Evolutionary conservation across 1,140 invertebrate species (phyloP).

Genomic region (Ctenoplectra terminalis): DNA sequence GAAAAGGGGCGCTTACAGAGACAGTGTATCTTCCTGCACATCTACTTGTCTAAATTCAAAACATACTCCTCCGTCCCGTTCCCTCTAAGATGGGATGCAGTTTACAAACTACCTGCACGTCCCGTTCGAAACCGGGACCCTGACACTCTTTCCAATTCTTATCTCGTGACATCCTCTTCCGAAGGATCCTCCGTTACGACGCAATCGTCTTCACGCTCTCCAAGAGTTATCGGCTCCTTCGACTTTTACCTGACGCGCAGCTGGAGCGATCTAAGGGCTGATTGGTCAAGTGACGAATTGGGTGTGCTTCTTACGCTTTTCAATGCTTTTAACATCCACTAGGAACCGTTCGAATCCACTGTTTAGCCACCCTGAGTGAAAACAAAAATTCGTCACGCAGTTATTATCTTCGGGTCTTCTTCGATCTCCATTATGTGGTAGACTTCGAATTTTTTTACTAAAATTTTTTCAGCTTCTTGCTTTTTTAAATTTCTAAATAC

Average conservation of each 20-base stretch:
- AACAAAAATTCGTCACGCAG: slow-evolving; percentile 1
- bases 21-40: slow-evolving; percentile 65
- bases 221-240: slow-evolving; percentile 60
- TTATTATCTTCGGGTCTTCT: neutral
- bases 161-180: slow-evolving; percentile 64
- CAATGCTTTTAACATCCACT: neutral
- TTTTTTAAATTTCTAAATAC: too few relatives aligned
- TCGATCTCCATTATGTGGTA: neutral
- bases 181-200: slow-evolving; percentile 54
- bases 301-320: slow-evolving; percentile 16
- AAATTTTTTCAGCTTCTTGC: too few relatives aligned
- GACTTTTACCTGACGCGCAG: slow-evolving; percentile 53
- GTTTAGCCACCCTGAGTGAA: neutral
- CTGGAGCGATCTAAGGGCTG: slow-evolving; percentile 47
- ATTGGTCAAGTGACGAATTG: slow-evolving; percentile 43
- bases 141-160: slow-evolving; percentile 51
- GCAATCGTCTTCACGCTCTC: slow-evolving; percentile 52
- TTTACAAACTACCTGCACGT: slow-evolving; percentile 62
- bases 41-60: slow-evolving; percentile 65
- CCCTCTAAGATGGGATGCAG: neutral
- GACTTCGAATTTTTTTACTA: neutral
- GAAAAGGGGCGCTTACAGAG: slow-evolving; percentile 71
- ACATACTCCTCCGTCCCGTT: slow-evolving; percentile 42
- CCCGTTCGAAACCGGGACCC: slow-evolving; percentile 41
- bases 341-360: neutral